Evolutionary conservation across 1,140 invertebrate species (phyloP).

Genomic region (Euglossa dilemma): DNA sequence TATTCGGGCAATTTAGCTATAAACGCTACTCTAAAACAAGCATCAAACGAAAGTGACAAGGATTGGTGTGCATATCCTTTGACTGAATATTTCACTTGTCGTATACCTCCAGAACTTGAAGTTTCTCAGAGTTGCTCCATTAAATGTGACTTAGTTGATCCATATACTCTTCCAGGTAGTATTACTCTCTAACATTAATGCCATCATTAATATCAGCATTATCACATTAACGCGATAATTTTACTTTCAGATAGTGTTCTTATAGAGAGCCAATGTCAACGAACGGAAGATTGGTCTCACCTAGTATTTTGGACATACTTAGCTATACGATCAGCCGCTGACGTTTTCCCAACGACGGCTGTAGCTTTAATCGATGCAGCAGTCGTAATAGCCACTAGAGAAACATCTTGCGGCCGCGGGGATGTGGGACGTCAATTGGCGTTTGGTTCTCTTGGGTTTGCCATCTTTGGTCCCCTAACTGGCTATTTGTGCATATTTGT

Average conservation of each 20-base stretch:
- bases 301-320: slow-evolving; percentile 86
- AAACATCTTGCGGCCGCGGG: slow-evolving; percentile 89
- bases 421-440: slow-evolving; percentile 91
- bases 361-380: slow-evolving; percentile 89
- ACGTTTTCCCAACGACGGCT: slow-evolving; percentile 89
- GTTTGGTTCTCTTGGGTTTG: slow-evolving; percentile 89
- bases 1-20: slow-evolving; percentile 82
- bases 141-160: slow-evolving; percentile 86
- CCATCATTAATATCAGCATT: not conserved
- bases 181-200: not conserved
- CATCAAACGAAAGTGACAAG: slow-evolving; percentile 76
- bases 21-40: slow-evolving; percentile 82
- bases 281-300: slow-evolving; percentile 68
- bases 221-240: not conserved
- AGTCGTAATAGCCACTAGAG: slow-evolving; percentile 90
- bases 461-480: slow-evolving; percentile 87
- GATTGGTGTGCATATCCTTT: slow-evolving; percentile 85
- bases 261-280: slow-evolving; percentile 85
- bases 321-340: slow-evolving; percentile 87
- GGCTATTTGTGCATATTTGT: slow-evolving; percentile 79
- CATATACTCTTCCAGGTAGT: slow-evolving; percentile 84
- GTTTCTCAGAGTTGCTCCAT: slow-evolving; percentile 83
- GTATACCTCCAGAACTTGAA: slow-evolving; percentile 81
- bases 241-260: slow-evolving; percentile 83
- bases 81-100: slow-evolving; percentile 83